Evolutionary conservation across 1,140 invertebrate species (phyloP).

Genomic region (Tetragonula clypearis): DNA sequence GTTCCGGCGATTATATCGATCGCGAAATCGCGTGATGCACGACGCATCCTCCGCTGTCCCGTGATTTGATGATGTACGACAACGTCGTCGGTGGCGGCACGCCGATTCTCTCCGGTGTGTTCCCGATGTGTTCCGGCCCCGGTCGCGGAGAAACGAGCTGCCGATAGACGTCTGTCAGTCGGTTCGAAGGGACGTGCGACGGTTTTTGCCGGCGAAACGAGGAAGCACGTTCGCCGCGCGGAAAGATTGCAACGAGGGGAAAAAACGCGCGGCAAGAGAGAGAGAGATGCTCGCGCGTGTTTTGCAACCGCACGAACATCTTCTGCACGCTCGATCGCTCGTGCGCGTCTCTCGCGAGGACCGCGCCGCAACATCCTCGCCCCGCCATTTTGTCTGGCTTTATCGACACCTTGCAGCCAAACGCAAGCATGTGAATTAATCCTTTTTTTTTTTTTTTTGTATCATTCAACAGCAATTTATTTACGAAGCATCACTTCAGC

Average conservation of each 20-base stretch:
- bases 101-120: not conserved
- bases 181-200: slow-evolving; percentile 6
- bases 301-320: slow-evolving; percentile 31
- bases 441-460: no score
- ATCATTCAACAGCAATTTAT: no score
- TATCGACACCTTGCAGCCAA: not conserved
- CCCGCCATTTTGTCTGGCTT: not conserved
- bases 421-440: no score
- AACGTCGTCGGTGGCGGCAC: not conserved
- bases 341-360: slow-evolving; percentile 38
- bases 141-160: not conserved
- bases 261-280: slow-evolving; percentile 44
- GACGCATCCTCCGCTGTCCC: slow-evolving; percentile 23
- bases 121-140: not conserved
- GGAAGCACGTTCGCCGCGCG: slow-evolving; percentile 33
- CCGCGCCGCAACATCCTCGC: not conserved
- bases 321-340: slow-evolving; percentile 48
- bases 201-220: slow-evolving; percentile 50
- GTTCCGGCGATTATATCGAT: slow-evolving; percentile 27
- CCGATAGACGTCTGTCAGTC: slow-evolving; percentile 47
- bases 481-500: no score
- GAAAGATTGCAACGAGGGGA: slow-evolving; percentile 15
- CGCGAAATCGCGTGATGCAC: slow-evolving; percentile 29
- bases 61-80: not conserved
- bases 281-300: slow-evolving; percentile 48